These are phyloP conservation scores for Ctenoplectra terminalis DNA, from an alignment of 1,140 invertebrate species.

Conservation along the genomic window DNA sequence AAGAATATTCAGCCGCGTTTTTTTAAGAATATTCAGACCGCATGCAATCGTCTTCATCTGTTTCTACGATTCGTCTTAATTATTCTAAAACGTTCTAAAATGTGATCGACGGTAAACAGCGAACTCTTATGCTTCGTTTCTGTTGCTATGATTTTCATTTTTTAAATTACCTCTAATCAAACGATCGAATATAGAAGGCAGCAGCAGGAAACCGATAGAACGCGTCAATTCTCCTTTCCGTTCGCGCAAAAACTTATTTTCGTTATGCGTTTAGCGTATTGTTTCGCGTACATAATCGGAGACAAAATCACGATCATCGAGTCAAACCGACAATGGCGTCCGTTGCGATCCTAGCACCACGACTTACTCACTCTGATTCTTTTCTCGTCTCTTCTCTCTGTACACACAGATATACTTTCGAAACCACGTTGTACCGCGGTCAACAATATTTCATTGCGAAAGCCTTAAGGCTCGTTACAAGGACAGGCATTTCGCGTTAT, in stretches of 20 bases:
- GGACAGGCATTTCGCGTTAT: constrained; percentile 63
- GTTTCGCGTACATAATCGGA: neutral
- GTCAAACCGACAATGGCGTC: constrained; percentile 46
- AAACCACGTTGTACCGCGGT: constrained; percentile 52
- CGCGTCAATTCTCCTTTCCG: neutral
- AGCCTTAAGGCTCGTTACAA: constrained; percentile 63
- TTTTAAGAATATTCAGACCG: neutral
- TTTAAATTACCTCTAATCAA: neutral
- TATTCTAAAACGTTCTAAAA: neutral
- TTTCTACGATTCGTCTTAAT: neutral
- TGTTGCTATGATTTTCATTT: neutral
- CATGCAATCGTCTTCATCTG: neutral
- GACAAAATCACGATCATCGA: constrained; percentile 45
- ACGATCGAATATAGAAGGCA: neutral
- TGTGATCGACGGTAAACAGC: neutral
- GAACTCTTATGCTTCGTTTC: neutral
- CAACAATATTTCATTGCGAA: constrained; percentile 67
- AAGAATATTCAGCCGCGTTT: neutral
- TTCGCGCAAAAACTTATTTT: neutral
- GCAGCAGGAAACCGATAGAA: neutral
- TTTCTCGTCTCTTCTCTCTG: constrained; percentile 20
- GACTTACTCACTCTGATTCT: neutral
- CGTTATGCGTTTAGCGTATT: neutral
- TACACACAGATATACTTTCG: constrained; percentile 57
- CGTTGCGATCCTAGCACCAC: constrained; percentile 26